A percentile compares a stretch with the other conserved stretches of the same genome.
phyloP scores from a whole-genome alignment of 2,888 invertebrate genomes.

The Polydesmus complanatus region DNA sequence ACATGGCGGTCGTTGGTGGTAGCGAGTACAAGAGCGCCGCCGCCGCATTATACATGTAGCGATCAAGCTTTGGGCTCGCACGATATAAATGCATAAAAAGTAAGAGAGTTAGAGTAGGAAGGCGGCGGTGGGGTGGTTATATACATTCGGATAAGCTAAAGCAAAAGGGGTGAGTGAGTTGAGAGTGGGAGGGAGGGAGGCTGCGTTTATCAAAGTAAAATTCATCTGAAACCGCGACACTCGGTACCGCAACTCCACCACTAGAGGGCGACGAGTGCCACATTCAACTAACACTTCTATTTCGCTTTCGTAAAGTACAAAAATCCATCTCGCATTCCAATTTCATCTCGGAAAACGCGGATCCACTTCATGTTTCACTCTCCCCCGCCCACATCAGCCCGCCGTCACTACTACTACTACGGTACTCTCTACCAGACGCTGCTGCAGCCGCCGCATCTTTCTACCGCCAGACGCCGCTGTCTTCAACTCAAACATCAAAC shows the following conservation, averaged over 20 bases:
- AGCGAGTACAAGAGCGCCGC: too few species aligned
- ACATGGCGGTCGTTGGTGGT: too few species aligned
- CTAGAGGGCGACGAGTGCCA: too few species aligned
- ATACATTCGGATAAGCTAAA: too few species aligned
- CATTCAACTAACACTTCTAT: neutral
- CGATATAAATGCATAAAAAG: neutral
- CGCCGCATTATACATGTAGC: neutral
- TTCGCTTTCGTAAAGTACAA: neutral
- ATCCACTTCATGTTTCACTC: neutral
- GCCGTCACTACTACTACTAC: neutral
- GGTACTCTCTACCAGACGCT: neutral
- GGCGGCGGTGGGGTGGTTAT: neutral
- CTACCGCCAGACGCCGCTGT: neutral
- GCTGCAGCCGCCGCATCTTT: neutral
- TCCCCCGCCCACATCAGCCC: neutral
- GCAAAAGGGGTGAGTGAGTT: neutral
- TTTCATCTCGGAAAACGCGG: neutral
- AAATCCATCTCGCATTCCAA: neutral
- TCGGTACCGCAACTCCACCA: neutral
- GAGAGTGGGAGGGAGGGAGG: constrained; percentile 1
- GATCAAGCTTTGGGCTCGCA: neutral
- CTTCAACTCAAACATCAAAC: neutral
- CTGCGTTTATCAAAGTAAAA: constrained; percentile 1
- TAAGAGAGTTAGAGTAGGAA: too few species aligned
- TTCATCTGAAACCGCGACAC: neutral